Percentiles rank a stretch among this genome's conserved stretches.
Evolutionary conservation across 2,113 vertebrate species (phyloP).

Genomic region (Herpailurus yagouaroundi): DNA sequence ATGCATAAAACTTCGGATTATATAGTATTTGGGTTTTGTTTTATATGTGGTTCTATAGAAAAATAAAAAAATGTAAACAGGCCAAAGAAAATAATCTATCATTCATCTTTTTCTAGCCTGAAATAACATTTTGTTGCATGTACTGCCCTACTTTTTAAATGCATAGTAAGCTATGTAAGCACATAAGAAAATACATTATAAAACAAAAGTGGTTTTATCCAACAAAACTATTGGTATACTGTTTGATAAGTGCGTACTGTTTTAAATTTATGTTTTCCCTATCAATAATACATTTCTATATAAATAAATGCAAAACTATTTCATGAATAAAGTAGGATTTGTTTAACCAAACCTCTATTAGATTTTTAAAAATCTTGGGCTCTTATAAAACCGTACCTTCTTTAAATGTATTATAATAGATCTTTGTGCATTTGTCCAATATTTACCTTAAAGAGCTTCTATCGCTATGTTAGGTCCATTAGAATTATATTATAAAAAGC

Average conservation of each 20-base stretch:
- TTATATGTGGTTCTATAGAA: neutral
- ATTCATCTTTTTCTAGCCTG: neutral
- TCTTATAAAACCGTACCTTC: neutral
- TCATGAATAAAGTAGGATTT: neutral
- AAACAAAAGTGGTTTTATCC: neutral
- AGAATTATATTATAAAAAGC: neutral
- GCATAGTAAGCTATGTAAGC: neutral
- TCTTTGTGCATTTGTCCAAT: neutral
- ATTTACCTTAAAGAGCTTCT: conserved; percentile 46
- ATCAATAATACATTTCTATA: neutral
- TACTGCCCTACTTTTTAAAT: neutral
- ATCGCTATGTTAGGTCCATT: conserved; percentile 1
- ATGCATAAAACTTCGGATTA: neutral
- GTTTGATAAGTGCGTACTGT: neutral
- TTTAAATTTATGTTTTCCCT: conserved; percentile 13
- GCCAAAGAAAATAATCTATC: neutral
- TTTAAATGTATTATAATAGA: neutral
- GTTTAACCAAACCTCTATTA: neutral
- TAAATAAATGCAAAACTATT: conserved; percentile 23
- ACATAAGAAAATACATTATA: neutral
- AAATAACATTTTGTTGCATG: neutral
- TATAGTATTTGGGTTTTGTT: conserved; percentile 17
- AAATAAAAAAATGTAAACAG: neutral
- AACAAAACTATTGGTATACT: neutral
- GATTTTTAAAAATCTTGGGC: neutral